A percentile compares a stretch with the other conserved stretches of the same genome.
Evolutionary conservation across 37 sponge, comb jelly and placozoan species (phyloP).

Genomic region (Crambe crambe): DNA sequence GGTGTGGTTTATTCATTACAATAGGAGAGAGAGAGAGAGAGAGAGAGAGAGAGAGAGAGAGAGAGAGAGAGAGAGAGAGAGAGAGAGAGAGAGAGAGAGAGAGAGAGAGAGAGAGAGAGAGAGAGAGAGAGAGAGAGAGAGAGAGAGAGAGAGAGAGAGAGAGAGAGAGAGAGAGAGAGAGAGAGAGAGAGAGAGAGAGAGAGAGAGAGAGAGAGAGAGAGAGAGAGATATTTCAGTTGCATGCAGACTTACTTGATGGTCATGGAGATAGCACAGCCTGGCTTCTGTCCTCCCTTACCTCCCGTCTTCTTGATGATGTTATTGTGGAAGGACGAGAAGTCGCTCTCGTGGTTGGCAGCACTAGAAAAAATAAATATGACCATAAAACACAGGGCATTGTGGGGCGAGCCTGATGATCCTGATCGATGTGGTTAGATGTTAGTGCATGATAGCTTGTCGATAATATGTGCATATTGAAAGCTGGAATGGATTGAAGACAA

Average conservation of each 20-base stretch:
- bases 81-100: not conserved
- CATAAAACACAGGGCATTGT: no score
- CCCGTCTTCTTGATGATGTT: slow-evolving; percentile 47
- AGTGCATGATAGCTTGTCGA: no score
- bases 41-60: not conserved
- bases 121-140: not conserved
- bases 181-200: not conserved
- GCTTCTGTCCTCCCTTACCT: slow-evolving; percentile 34
- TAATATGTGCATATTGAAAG: no score
- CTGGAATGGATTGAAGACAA: no score
- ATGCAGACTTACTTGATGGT: slow-evolving; percentile 19
- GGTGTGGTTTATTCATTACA: no score
- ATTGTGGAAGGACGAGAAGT: slow-evolving; percentile 59
- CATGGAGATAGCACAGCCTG: slow-evolving; percentile 32
- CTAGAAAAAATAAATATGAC: slow-evolving; percentile 28
- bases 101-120: not conserved
- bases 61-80: not conserved
- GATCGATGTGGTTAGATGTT: no score
- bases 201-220: no score
- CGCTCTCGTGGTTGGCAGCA: slow-evolving; percentile 45
- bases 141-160: not conserved
- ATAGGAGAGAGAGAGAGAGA: not conserved
- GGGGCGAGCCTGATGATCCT: no score
- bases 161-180: not conserved
- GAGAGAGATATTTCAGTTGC: no score